Conservation (phyloP, 2,113 vertebrate genomes). For the Gymnorhina tibicen region DNA sequence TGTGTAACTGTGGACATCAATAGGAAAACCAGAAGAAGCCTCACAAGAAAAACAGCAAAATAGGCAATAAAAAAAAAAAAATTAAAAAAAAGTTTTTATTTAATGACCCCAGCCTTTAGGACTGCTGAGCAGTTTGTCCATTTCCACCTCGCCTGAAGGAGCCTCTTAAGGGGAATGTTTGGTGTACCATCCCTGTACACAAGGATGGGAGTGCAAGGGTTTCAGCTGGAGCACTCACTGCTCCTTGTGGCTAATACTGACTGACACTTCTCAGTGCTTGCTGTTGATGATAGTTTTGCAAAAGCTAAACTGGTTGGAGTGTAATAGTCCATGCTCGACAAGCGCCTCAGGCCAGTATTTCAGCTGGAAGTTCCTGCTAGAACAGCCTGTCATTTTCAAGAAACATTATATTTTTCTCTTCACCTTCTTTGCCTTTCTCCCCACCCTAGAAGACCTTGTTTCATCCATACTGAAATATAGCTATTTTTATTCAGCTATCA, state of each 20-base stretch:
- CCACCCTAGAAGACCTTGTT: background rate
- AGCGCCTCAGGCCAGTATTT: background rate
- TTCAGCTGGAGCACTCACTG: background rate
- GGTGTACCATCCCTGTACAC: background rate
- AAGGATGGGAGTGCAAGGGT: background rate
- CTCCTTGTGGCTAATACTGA: background rate
- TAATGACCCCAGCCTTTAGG: background rate
- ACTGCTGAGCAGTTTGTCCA: background rate
- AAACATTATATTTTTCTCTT: background rate
- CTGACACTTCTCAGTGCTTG: background rate
- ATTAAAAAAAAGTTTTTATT: background rate
- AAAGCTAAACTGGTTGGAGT: background rate
- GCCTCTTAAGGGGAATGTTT: background rate
- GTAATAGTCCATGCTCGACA: background rate
- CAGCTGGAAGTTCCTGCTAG: background rate
- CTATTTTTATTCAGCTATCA: background rate
- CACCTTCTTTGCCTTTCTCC: background rate
- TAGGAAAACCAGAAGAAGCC: background rate
- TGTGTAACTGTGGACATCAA: background rate
- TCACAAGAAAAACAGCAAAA: background rate
- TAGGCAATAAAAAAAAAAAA: fast-evolving
- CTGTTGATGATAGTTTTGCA: background rate
- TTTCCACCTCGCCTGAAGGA: background rate
- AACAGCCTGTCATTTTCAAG: background rate
- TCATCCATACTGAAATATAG: background rate